Conservation (phyloP, 2,888 invertebrate species). For the Trilocha varians region DNA sequence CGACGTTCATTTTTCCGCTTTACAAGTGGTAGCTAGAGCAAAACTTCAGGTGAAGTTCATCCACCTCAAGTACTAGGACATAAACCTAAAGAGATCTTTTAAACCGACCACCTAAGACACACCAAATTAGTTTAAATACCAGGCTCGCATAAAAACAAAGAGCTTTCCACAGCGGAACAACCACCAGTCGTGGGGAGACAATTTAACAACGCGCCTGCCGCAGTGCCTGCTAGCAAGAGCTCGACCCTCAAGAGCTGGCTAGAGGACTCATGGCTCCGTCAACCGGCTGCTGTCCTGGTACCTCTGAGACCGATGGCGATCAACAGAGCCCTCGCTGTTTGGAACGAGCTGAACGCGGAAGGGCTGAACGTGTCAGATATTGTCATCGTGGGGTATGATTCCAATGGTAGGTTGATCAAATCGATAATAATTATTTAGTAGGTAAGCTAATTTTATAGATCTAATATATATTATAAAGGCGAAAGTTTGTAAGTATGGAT, state of each 20-base stretch:
- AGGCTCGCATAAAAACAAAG: slow-evolving; percentile 8
- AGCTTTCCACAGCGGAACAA: slow-evolving; percentile 24
- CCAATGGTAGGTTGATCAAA: slow-evolving; percentile 41
- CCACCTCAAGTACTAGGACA: too few species aligned
- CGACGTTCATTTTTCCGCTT: too few species aligned
- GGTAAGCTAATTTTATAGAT: too few species aligned
- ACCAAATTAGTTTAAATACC: slow-evolving; percentile 1
- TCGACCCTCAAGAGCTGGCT: slow-evolving; percentile 52
- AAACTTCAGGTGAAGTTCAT: too few species aligned
- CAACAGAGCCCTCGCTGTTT: slow-evolving; percentile 50
- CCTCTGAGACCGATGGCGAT: slow-evolving; percentile 52
- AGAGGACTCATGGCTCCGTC: slow-evolving; percentile 58
- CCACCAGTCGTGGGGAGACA: slow-evolving; percentile 20
- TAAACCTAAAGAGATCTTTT: too few species aligned
- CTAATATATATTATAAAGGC: too few species aligned
- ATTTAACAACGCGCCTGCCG: slow-evolving; percentile 25
- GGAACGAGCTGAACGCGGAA: slow-evolving; percentile 47
- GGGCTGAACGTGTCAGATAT: slow-evolving; percentile 52
- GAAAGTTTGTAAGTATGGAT: too few species aligned
- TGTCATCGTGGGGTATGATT: slow-evolving; percentile 60
- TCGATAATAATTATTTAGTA: not conserved
- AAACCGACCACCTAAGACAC: too few species aligned
- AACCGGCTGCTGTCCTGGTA: slow-evolving; percentile 59
- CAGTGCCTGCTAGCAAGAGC: slow-evolving; percentile 29
- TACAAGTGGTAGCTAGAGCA: too few species aligned